Percentiles rank a stretch among this genome's conserved stretches.
Conservation (phyloP, 2,113 vertebrate species). For the Hepsetus odoe region DNA sequence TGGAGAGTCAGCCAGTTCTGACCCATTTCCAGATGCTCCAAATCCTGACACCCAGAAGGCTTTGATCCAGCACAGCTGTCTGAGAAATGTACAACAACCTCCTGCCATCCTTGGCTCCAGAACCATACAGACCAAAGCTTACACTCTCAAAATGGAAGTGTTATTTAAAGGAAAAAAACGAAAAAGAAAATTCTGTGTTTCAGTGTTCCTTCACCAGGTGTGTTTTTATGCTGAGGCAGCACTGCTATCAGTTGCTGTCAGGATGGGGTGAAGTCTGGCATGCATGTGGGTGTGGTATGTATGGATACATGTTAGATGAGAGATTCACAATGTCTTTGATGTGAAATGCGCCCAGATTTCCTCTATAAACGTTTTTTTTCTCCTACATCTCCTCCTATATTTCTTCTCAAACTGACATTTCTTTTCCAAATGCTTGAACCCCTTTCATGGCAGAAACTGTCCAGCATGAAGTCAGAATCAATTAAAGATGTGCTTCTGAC, state of each 20-base stretch:
- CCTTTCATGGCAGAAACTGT: not conserved
- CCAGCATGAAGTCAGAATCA: not conserved
- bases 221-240: constrained; percentile 28
- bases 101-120: constrained; percentile 10
- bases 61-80: constrained; percentile 57
- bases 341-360: not conserved
- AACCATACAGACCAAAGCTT: constrained; percentile 3
- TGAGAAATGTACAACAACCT: constrained; percentile 32
- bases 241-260: constrained; percentile 2
- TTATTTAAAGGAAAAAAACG: constrained; percentile 20
- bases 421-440: not conserved
- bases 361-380: constrained; percentile 10
- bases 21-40: constrained; percentile 54
- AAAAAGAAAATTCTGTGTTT: constrained; percentile 25
- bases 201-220: not conserved
- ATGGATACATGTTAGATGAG: not conserved
- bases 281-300: constrained; percentile 13
- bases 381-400: not conserved
- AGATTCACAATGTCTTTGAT: constrained; percentile 10
- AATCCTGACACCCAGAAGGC: constrained; percentile 34
- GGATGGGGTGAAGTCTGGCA: not conserved
- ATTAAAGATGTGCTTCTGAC: not conserved
- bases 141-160: not conserved
- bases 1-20: constrained; percentile 30
- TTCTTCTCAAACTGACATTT: not conserved